Base-by-base conservation (phyloP, 2,797 vertebrate genomes). In the Semaprochilodus insignis region DNA sequence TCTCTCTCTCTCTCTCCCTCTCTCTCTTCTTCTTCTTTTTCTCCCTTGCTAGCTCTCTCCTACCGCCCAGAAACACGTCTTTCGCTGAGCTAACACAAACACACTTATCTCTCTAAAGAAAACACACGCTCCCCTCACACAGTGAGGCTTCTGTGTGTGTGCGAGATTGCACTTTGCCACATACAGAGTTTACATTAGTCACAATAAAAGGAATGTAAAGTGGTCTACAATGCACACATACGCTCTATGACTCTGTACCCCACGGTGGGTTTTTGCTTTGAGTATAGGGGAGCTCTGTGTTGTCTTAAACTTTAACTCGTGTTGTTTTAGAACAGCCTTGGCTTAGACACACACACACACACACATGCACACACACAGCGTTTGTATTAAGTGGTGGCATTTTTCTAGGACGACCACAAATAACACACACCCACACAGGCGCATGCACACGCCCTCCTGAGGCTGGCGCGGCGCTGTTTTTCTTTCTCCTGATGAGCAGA, bases 261-360 rank as follows among this genome's bases (percentile, higher is more conserved):
- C 52, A 34, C 75, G 76, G 52, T 81, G 27, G 40, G 52, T 78
- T 83, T 84, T 60, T 21, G 31, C 52, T 82, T 70, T 72, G 69
- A 81, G 67, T 71, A 57, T 80, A 71, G 77, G n/a, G 67, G 44
- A 66, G 74, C 75, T 79, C 62, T 74, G 62, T 88, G 88, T 89
- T 87, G 81, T 81, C 85, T 90, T 89, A 86, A 87, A 91, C 88
- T 86, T 90, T 40, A 88, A 89, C 70, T n/a, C 62, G 78, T 89
- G 86, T 87, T 85, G 84, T 79, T 89, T 84, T 81, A 84, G 83
- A 90, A 87, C 72, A 90, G 85, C 90, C 87, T 90, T 90, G 90
- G 78, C 85, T 79, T 76, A 84, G 48, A 81, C 48, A 27, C 63
- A 51, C 34, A 65, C 54, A 65, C 55, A 48, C n/a, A 88, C 72